phyloP scores from a whole-genome alignment of 2,888 invertebrate genomes.

The Melolontha melolontha region DNA sequence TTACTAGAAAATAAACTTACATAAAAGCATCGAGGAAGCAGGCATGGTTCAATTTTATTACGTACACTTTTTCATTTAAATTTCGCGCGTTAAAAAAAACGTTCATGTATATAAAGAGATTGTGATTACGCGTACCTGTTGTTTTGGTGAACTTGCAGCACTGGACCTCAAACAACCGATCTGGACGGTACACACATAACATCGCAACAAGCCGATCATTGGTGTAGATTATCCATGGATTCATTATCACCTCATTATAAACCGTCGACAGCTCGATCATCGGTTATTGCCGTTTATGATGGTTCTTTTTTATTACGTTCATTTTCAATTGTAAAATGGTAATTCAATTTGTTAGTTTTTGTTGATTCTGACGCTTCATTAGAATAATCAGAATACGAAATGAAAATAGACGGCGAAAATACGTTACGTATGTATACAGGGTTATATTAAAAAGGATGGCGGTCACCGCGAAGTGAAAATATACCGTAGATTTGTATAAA shows the following conservation, averaged over 20 bases:
- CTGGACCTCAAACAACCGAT: constrained; percentile 44
- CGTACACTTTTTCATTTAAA: too few species aligned
- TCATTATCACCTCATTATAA: constrained; percentile 62
- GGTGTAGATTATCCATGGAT: constrained; percentile 60
- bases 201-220: constrained; percentile 61
- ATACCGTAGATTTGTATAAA: too few species aligned
- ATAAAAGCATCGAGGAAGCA: too few species aligned
- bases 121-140: constrained; percentile 51
- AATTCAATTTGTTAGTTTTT: constrained; percentile 35
- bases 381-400: constrained; percentile 6
- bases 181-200: constrained; percentile 49
- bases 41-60: too few species aligned
- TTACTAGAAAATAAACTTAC: too few species aligned
- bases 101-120: constrained; percentile 8
- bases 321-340: constrained; percentile 6
- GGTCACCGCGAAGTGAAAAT: too few species aligned
- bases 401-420: constrained; percentile 5
- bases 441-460: too few species aligned
- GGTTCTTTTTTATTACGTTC: constrained; percentile 37
- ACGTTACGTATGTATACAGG: neutral
- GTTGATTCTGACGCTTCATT: constrained; percentile 2
- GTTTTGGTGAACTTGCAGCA: constrained; percentile 50
- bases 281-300: constrained; percentile 30
- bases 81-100: constrained; percentile 14
- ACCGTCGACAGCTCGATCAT: constrained; percentile 45